Evolutionary conservation across 2,797 vertebrate species (phyloP), one percentile per base, ranked within the genome.

Genomic region (Apogon talboti): DNA sequence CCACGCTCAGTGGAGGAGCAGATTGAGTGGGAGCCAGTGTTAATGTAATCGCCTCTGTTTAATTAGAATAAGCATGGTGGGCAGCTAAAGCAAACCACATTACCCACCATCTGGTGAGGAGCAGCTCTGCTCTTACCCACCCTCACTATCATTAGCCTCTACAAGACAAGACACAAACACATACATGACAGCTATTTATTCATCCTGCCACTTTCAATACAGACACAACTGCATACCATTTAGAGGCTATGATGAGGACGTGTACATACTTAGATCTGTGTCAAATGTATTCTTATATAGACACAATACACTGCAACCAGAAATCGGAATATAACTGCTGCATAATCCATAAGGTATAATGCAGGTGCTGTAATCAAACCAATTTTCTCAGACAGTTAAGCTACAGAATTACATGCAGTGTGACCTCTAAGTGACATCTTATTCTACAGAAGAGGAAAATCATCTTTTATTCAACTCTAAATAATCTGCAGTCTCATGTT

Each of bases 21-120:
- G 90, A 89, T 86, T 91, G 89, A 87, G 82, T 76, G 71, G 75
- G 73, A 87, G 86, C 70, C 74, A 43, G 72, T 66, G 82, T 74
- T 89, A 89, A 90, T 89, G 84, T 86, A 90, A 92, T 92, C 91
- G 88, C 79, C 84, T 86, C 86, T 85, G 90, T 91, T 91, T 92
- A 93, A 93, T 93, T 92, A 90, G 84, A 91, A 77, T 51, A 68
- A 90, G 85, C 81, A 19, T 90, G 74, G 90, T 87, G 90, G 91
- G 89, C 88, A 90, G 86, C 81, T 81, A 86, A 86, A 88, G 81
- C 82, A 90, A 87, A 90, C 84, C 86, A 82, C 92, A 93, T 90
- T 90, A 91, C 64, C 83, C 84, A 72, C 92, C 91, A 93, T 92
- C 92, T 93, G 91, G 76, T 79, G 77, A 61, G 68, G 81, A 81